Evolutionary conservation across 2,797 vertebrate genomes (phyloP).

Genomic region (Coracias cyanogaster): DNA sequence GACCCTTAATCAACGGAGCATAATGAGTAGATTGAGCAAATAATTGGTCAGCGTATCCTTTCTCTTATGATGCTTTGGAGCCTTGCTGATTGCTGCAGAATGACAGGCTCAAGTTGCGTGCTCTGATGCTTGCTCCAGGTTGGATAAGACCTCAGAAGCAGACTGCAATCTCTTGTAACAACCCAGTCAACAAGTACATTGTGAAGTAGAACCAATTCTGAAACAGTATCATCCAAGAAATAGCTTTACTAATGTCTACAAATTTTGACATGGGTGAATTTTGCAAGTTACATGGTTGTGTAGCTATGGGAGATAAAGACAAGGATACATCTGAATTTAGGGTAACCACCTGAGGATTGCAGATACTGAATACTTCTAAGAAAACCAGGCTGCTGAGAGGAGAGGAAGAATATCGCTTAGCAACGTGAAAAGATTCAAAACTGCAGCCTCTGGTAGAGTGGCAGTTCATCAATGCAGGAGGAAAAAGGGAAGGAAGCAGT

Average conservation of each 20-base stretch:
- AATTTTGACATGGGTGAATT: neutral
- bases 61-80: neutral
- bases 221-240: neutral
- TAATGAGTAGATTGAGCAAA: neutral
- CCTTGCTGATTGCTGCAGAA: neutral
- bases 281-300: neutral
- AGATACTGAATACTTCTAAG: neutral
- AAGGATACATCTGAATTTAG: neutral
- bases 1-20: neutral
- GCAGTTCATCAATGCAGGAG: neutral
- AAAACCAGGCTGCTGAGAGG: neutral
- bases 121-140: neutral
- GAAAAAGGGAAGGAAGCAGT: neutral
- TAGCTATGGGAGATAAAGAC: neutral
- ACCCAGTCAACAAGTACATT: neutral
- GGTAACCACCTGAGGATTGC: neutral
- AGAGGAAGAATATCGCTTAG: neutral
- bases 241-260: neutral
- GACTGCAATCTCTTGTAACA: neutral
- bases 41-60: neutral
- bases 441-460: neutral
- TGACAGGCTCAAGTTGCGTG: rapidly evolving
- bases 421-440: neutral
- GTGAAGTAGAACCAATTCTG: neutral
- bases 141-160: neutral